Evolutionary conservation across 1,140 invertebrate genomes (phyloP).

Genomic region (Anastatus disparis): DNA sequence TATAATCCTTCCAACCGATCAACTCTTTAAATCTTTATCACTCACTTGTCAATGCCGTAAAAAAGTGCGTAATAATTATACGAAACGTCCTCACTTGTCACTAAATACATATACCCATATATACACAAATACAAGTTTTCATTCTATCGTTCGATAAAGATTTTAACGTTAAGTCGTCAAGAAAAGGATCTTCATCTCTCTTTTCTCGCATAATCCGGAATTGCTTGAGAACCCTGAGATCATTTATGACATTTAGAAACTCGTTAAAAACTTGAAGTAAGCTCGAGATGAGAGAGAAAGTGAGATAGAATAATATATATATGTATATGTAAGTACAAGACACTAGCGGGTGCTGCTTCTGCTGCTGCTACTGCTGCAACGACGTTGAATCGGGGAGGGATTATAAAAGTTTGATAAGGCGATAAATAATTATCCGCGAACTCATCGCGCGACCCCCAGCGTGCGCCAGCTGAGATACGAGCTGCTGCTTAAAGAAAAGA

Average conservation of each 20-base stretch:
- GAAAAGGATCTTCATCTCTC: constrained; percentile 19
- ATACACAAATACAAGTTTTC: neutral
- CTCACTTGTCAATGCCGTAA: neutral
- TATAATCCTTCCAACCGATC: neutral
- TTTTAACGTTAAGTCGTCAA: neutral
- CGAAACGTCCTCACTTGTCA: neutral
- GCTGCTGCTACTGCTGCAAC: constrained; percentile 26
- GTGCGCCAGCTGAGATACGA: constrained; percentile 13
- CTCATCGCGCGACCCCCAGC: constrained; percentile 46
- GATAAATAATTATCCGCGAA: constrained; percentile 61
- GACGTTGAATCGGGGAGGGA: constrained; percentile 50
- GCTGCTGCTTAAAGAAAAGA: no score
- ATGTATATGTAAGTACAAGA: constrained; percentile 38
- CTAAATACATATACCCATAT: neutral
- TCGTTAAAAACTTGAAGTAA: constrained; percentile 60
- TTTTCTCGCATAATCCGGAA: constrained; percentile 18
- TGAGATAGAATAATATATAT: neutral
- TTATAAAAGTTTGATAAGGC: constrained; percentile 63
- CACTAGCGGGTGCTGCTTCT: constrained; percentile 4
- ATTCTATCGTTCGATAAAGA: constrained; percentile 1
- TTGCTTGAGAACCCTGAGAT: constrained; percentile 46
- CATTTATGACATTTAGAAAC: constrained; percentile 63
- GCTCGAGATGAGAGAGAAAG: neutral
- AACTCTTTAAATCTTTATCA: neutral
- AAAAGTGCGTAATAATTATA: neutral